A percentile compares a stretch with the other conserved stretches of the same genome.
Evolutionary conservation across 2,797 vertebrate species (phyloP).

Genomic region (Pantherophis alleghaniensis): DNA sequence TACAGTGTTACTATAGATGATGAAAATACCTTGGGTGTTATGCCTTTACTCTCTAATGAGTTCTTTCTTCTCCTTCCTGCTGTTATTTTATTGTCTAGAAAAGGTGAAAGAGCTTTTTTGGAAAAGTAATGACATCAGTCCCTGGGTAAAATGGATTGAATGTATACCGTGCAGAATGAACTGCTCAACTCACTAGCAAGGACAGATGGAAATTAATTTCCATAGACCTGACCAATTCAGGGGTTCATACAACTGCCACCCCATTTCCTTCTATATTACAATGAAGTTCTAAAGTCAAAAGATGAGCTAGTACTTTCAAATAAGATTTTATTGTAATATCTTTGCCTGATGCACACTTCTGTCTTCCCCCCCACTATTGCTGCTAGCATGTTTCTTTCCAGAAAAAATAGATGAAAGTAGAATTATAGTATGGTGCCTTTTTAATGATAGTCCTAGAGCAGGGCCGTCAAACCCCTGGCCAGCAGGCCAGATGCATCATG

Average conservation of each 20-base stretch:
- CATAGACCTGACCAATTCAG: not conserved
- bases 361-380: not conserved
- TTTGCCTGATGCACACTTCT: not conserved
- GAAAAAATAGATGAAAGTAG: not conserved
- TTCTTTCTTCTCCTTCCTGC: not conserved
- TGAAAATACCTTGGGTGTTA: not conserved
- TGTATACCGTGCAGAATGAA: not conserved
- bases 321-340: not conserved
- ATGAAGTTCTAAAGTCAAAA: not conserved
- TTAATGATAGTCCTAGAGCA: not conserved
- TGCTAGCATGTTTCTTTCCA: not conserved
- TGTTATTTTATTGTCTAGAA: constrained; percentile 1
- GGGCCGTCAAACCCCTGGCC: no score
- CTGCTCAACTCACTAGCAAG: not conserved
- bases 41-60: not conserved
- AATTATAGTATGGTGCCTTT: not conserved
- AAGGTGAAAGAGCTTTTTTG: not conserved
- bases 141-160: not conserved
- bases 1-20: not conserved
- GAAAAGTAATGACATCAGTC: not conserved
- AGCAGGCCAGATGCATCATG: no score
- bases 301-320: not conserved
- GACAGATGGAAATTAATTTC: not conserved
- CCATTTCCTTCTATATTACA: not conserved
- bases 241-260: not conserved